Evolutionary conservation across 2,888 invertebrate species (phyloP).

Genomic region (Invenusta paracnida): DNA sequence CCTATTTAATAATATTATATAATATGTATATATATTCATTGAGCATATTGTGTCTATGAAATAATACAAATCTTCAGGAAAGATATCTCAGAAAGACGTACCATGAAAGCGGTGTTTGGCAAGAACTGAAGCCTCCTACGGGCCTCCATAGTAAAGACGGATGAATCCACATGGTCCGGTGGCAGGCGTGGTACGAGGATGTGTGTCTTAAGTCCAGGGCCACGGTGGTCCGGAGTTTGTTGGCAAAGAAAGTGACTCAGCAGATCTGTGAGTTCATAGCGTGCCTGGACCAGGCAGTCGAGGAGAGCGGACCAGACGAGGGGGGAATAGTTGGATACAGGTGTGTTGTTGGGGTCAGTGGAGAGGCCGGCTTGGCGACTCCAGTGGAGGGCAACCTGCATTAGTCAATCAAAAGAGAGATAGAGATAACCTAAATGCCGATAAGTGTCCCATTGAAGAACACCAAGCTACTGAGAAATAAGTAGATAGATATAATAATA

Average conservation of each 20-base stretch:
- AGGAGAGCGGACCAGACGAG: conserved; percentile 28
- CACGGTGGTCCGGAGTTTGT: conserved; percentile 66
- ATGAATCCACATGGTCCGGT: not conserved
- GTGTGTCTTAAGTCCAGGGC: not conserved
- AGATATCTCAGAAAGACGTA: conserved; percentile 7
- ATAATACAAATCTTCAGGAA: too few relatives aligned
- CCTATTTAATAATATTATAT: too few relatives aligned
- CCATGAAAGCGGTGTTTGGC: conserved; percentile 40
- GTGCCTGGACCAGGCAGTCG: conserved; percentile 70
- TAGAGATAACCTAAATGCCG: too few relatives aligned
- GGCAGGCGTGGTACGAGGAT: not conserved
- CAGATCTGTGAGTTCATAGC: conserved; percentile 88
- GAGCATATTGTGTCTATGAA: too few relatives aligned
- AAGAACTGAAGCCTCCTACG: conserved; percentile 35
- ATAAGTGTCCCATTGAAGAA: too few relatives aligned
- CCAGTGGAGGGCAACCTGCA: not conserved
- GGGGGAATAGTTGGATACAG: not conserved
- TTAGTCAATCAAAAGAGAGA: not conserved
- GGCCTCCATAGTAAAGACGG: conserved; percentile 30
- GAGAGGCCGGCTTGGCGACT: conserved; percentile 2
- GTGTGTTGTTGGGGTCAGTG: not conserved
- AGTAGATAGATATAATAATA: too few relatives aligned
- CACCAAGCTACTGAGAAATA: too few relatives aligned
- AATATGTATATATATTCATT: too few relatives aligned
- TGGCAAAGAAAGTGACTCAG: conserved; percentile 82